Base-by-base conservation (phyloP, 2,113 vertebrate species). In the Cyphomyrus plagiostoma region DNA sequence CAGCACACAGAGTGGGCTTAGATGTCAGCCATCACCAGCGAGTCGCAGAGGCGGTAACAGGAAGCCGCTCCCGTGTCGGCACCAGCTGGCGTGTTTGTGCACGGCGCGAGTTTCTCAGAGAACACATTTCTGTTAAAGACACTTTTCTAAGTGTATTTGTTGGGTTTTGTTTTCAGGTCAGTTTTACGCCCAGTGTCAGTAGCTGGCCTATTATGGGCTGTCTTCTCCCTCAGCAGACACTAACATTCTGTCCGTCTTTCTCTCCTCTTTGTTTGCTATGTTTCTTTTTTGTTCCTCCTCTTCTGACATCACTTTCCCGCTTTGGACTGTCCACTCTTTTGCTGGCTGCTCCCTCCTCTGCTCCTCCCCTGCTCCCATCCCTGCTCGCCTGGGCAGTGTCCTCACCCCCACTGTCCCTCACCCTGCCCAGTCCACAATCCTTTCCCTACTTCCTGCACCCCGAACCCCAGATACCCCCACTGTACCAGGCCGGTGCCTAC, bases 191-290 rank as follows among this genome's bases (percentile, higher is more conserved):
- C 82, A n/a, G 82, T 15, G 45, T 45, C 21, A 48, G 45, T 7
- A 7, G 39, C 19, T 9, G 21, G 21, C 21, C 82, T n/a, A 45
- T 89, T 94, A 23, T 88, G 11, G 70, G 90, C 90, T 94, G 91
- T 95, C 92, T 94, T 95, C 94, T 93, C 92, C 94, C 92, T 94
- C 91, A 26, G 92, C 90, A 92, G 93, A 95, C 93, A 94, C 95
- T 96, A 96, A 96, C 95, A 95, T 95, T 94, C 92, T 96, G 92
- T 95, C 86, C 94, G 94, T 95, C 93, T 90, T 88, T 95, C 93
- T 94, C 93, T 95, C 93, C 85, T 86, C 39, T 91, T 90, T 89
- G 88, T 66, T 91, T 91, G 70, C 91, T 91, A 45, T 89, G 82
- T 91, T 91, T 23, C 90, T 88, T 88, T 92, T 91, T 92, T 58